Conservation (phyloP, 92 coral and sea anemone species). For the Palythoa grandis region DNA sequence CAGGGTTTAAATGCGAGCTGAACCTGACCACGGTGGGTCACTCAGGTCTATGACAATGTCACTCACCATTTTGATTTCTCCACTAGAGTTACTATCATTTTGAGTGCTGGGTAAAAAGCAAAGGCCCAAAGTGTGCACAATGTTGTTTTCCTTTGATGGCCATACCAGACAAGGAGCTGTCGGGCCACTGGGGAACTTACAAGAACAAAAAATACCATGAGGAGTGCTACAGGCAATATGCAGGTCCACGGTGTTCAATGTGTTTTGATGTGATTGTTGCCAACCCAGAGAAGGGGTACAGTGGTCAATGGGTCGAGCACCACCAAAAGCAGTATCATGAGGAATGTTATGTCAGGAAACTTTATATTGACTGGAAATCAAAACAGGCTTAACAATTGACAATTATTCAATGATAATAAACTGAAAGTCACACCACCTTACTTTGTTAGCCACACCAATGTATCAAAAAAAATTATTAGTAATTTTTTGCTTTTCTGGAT, state of each 20-base stretch:
- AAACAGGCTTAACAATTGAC: slow-evolving; percentile 52
- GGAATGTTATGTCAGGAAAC: slow-evolving; percentile 86
- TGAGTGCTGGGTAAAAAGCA: slow-evolving; percentile 91
- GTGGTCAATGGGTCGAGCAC: slow-evolving; percentile 83
- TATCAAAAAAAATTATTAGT: too few species aligned
- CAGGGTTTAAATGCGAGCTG: too few species aligned
- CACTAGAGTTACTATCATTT: slow-evolving; percentile 72
- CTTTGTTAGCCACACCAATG: too few species aligned
- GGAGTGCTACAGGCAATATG: slow-evolving; percentile 90
- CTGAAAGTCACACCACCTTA: not conserved
- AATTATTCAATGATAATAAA: not conserved
- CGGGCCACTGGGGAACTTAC: slow-evolving; percentile 94
- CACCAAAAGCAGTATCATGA: slow-evolving; percentile 84
- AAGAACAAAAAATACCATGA: slow-evolving; percentile 87
- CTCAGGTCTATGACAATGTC: not conserved
- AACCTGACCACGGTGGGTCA: too few species aligned
- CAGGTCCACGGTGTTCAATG: slow-evolving; percentile 93
- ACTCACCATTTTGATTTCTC: not conserved
- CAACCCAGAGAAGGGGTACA: slow-evolving; percentile 80
- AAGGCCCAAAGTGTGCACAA: slow-evolving; percentile 96
- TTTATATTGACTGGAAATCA: slow-evolving; percentile 79
- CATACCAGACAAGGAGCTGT: slow-evolving; percentile 77
- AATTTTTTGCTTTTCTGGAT: too few species aligned
- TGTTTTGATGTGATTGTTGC: slow-evolving; percentile 94
- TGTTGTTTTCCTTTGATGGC: slow-evolving; percentile 97